Evolutionary conservation across 2,113 vertebrate genomes (phyloP), one percentile per base, ranked within the genome.

Genomic region (Nannobrachium achirus): DNA sequence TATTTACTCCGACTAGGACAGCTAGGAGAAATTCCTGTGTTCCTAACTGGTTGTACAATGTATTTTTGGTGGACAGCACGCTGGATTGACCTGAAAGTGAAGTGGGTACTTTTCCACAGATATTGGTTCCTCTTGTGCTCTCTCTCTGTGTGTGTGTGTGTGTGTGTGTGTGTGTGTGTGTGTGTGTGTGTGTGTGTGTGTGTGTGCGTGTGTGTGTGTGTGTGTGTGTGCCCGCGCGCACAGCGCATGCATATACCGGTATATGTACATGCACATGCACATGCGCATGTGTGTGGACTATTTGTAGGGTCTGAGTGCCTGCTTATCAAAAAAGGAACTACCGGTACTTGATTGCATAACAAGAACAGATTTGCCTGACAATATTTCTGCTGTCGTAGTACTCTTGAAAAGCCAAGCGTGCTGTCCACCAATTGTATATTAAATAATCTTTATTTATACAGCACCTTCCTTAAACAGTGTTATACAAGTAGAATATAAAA

Each of bases 31-130:
- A 53, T 71, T 77, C 75, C 81, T 66, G 13, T 8, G 13, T 80
- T 87, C 63, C 66, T 66, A 1, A 39, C 3, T 15, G 5, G 40
- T 51, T 49, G 2, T 7, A 11, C 14, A n/a, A 6, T 50, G 81
- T 81, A 1, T 45, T 80, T 88, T 82, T 86, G 52, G 63, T 41
- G 82, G 84, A 48, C 53, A 74, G 42, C 73, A 78, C 73, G 62
- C 11, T 56, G 74, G 66, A 73, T 10, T 59, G 51, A 59, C 75
- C 73, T 63, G 39, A 84, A 59, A 76, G 52, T 49, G 56, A 33
- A 56, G 16, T 33, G 33, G 8, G 71, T 71, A 65, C 66, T 82
- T 83, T 78, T 65, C n/a, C 51, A 64, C 16, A 55, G 9, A 44
- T 38, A 10, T 40, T 16, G 44, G 39, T 76, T 75, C 69, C 62